Conservation (phyloP, 2,888 invertebrate species). For the Taphrorychus bicolor region DNA sequence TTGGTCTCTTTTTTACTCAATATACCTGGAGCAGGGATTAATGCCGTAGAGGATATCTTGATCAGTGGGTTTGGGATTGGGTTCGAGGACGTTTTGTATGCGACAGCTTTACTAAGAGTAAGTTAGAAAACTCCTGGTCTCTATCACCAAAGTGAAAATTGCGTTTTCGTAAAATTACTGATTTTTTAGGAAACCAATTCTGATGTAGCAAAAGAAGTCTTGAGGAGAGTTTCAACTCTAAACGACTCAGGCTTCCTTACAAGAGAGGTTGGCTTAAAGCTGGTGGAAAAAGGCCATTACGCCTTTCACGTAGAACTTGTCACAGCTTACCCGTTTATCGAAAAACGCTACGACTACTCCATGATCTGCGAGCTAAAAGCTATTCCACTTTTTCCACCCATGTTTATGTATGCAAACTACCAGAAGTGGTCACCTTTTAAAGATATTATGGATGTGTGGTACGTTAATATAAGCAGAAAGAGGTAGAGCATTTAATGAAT, state of each 20-base stretch:
- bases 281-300: conserved; percentile 51
- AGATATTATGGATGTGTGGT: conserved; percentile 55
- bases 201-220: conserved; percentile 61
- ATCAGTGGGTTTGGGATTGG: conserved; percentile 66
- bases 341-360: conserved; percentile 49
- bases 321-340: conserved; percentile 54
- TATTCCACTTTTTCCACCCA: conserved; percentile 50
- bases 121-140: not conserved
- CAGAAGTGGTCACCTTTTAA: conserved; percentile 55
- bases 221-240: conserved; percentile 34
- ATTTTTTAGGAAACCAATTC: conserved; percentile 21
- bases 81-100: conserved; percentile 68
- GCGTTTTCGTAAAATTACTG: not conserved
- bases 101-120: conserved; percentile 65
- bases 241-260: conserved; percentile 45
- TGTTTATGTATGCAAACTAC: conserved; percentile 49
- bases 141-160: not conserved
- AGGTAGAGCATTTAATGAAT: not conserved
- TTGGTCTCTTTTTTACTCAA: conserved; percentile 70
- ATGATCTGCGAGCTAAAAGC: conserved; percentile 55
- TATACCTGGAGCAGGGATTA: conserved; percentile 67
- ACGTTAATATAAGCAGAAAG: conserved; percentile 16
- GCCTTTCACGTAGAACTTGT: conserved; percentile 56
- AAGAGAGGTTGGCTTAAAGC: conserved; percentile 48
- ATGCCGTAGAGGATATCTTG: conserved; percentile 64